phyloP scores from a whole-genome alignment of 1,140 invertebrate species.

The Drosophila micromelanica region DNA sequence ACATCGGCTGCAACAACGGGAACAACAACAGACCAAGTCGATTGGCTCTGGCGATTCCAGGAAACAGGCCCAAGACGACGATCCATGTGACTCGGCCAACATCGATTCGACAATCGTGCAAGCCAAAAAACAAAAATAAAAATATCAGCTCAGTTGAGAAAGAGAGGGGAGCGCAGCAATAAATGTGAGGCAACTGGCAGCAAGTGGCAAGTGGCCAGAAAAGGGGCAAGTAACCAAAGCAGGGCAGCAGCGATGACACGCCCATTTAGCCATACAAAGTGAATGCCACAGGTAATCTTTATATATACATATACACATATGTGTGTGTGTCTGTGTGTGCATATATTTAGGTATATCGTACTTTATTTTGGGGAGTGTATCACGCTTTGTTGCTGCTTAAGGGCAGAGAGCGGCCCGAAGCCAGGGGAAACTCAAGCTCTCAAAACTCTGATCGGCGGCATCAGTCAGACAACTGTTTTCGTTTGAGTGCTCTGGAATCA shows the following conservation, averaged over 20 bases:
- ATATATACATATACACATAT: conserved; percentile 33
- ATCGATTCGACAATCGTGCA: conserved; percentile 32
- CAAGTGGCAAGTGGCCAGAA: conserved; percentile 32
- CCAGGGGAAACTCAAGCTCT: not conserved
- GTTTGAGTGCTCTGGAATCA: conserved; percentile 23
- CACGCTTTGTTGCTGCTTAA: not conserved
- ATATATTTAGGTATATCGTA: conserved; percentile 21
- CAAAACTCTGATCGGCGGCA: conserved; percentile 23
- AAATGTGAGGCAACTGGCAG: conserved; percentile 27
- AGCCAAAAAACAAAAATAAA: conserved; percentile 23
- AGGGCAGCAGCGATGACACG: conserved; percentile 43
- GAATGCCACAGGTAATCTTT: conserved; percentile 61
- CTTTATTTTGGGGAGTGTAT: conserved; percentile 44
- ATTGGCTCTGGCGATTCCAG: conserved; percentile 47
- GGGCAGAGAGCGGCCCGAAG: not conserved
- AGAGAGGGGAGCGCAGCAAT: conserved; percentile 1
- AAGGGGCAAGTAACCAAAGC: conserved; percentile 23
- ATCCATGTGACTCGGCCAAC: conserved; percentile 10
- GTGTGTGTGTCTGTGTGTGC: conserved; percentile 6
- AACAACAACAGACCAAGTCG: conserved; percentile 29
- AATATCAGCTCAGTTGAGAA: conserved; percentile 40
- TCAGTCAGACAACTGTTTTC: conserved; percentile 54
- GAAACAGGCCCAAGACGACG: conserved; percentile 60
- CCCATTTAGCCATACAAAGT: conserved; percentile 46
- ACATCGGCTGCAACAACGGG: conserved; percentile 24